phyloP scores from a whole-genome alignment of 2,888 invertebrate genomes.

The Teleogryllus oceanicus region DNA sequence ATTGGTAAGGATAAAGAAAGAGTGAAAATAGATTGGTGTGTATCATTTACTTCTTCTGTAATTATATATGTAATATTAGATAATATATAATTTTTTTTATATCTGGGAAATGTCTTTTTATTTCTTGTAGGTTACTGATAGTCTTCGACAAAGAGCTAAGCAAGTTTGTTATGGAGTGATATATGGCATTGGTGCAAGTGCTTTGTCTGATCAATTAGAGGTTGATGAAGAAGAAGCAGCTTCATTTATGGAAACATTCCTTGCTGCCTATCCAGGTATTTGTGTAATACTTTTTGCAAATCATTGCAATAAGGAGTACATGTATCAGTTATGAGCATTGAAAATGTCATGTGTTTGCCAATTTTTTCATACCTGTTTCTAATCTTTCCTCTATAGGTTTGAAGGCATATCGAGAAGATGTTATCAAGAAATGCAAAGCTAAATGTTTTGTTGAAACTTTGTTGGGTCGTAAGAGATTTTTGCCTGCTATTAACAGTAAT shows the following conservation, averaged over 20 bases:
- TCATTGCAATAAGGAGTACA: too few species aligned
- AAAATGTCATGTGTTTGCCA: too few species aligned
- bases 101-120: background rate
- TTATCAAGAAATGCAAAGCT: conserved; percentile 61
- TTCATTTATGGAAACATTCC: conserved; percentile 76
- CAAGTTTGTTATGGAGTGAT: conserved; percentile 94
- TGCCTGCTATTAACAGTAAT: conserved; percentile 69
- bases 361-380: too few species aligned
- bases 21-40: too few species aligned
- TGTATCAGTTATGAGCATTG: too few species aligned
- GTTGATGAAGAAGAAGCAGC: conserved; percentile 75
- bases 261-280: conserved; percentile 64
- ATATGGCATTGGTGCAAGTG: conserved; percentile 90
- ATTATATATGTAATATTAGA: too few species aligned
- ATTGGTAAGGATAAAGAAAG: background rate
- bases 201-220: conserved; percentile 74
- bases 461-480: conserved; percentile 69
- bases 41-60: too few species aligned
- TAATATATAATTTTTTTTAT: too few species aligned
- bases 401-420: conserved; percentile 57
- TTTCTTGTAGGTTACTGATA: conserved; percentile 62
- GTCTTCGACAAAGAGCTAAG: conserved; percentile 81
- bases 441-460: conserved; percentile 83
- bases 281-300: too few species aligned
- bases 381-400: conserved; percentile 49